Evolutionary conservation across 30 jellyfish, hydroid and myxozoan genomes (phyloP), one percentile per base, ranked within the genome.

Genomic region (Calvadosia cruxmelitensis): DNA sequence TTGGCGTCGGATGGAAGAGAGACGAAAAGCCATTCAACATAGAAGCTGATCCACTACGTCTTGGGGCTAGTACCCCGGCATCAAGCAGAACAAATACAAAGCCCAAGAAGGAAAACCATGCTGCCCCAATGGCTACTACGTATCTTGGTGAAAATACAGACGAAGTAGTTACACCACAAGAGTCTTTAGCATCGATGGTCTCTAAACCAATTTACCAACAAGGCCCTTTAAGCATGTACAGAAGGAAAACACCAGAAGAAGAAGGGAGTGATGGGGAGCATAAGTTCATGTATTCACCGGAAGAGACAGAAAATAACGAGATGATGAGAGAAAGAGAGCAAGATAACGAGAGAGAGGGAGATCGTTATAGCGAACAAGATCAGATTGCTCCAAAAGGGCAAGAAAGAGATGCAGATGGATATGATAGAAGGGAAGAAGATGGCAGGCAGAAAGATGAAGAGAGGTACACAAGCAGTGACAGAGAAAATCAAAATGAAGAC

Each of bases 131-230:
- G 20, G 57, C 57, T 20, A 10, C 10, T 5, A 42, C 57, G 57
- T 42, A 42, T 20, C 57, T 42, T 10, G 57, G 57, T 42, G 57
- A 42, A 20, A 20, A 42, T 42, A 42, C 57, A 42, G 57, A 42
- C 57, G 57, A 42, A 42, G 57, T 42, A 5, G 68, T 52, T 25
- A 66, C 78, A 29, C 96, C 96, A 2, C 95, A 87, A 34, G 69
- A 82, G 63, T 66, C 79, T 53, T 67, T 87, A 12, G 96, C 96
- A 2, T 63, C 93, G 5, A 52, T 87, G 3, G 67, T 87, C 27
- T 87, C 96, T 3, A 87, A 87, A 66, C 96, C 96, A 20, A 80
- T 87, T 12, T 70, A 70, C 49, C 96, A 87, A 42, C 15, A 20
- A 5, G 57, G 57, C 57, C 20, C 57, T 5, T 10, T 42, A 5